These are phyloP conservation scores for Poecilia velifera DNA, from an alignment of 2,797 vertebrate genomes.

Conservation along the genomic window DNA sequence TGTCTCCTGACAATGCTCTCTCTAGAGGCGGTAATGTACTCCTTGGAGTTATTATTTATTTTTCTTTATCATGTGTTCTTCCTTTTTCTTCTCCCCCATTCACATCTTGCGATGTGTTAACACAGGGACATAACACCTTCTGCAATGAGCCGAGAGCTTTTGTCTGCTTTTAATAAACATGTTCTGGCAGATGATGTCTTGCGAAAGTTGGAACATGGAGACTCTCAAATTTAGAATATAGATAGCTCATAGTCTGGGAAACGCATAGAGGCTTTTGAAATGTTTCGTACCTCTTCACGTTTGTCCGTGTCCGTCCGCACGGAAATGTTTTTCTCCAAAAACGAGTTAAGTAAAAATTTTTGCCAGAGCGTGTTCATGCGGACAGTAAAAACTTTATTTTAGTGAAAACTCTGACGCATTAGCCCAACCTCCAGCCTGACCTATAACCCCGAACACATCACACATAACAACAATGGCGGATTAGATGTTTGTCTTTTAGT, in stretches of 20 bases:
- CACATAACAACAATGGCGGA: not conserved
- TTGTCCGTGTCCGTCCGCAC: not conserved
- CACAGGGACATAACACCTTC: constrained; percentile 49
- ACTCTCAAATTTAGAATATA: constrained; percentile 2
- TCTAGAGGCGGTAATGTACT: constrained; percentile 22
- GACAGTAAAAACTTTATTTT: too few species aligned
- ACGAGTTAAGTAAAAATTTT: too few species aligned
- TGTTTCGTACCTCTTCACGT: not conserved
- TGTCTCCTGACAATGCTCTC: constrained; percentile 2
- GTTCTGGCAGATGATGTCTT: constrained; percentile 31
- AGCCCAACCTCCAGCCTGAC: too few species aligned
- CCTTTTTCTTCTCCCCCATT: constrained; percentile 41
- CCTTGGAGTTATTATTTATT: constrained; percentile 29
- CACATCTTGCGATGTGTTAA: constrained; percentile 55
- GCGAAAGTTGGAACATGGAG: constrained; percentile 17
- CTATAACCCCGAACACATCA: not conserved
- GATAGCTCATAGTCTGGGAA: constrained; percentile 3
- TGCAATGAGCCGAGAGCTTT: constrained; percentile 26
- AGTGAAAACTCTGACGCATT: too few species aligned
- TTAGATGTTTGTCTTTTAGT: too few species aligned
- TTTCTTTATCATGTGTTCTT: constrained; percentile 27
- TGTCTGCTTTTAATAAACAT: constrained; percentile 37
- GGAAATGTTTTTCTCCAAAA: too few species aligned
- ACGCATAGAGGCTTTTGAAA: not conserved
- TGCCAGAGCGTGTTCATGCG: too few species aligned